These are phyloP conservation scores for Noctua pronuba DNA, from an alignment of 2,888 invertebrate genomes.

Conservation along the genomic window DNA sequence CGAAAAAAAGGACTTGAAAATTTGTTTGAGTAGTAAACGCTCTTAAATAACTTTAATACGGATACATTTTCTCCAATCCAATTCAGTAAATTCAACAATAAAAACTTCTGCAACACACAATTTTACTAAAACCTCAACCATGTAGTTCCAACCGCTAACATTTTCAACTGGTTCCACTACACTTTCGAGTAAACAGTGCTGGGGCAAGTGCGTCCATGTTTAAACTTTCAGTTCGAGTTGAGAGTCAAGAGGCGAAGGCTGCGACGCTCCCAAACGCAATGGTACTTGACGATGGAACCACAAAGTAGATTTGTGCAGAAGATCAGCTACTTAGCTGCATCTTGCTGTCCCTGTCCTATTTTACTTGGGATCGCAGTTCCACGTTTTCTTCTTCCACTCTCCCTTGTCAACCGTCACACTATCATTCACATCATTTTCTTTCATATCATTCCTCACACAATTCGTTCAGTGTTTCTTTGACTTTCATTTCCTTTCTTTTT, in stretches of 20 bases:
- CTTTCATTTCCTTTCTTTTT: too few species aligned
- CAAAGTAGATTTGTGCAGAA: neutral
- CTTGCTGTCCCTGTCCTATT: neutral
- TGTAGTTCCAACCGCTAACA: neutral
- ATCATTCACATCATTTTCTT: neutral
- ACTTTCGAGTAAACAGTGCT: slow-evolving; percentile 43
- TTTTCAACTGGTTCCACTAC: slow-evolving; percentile 35
- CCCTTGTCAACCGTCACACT: neutral
- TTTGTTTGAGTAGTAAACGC: too few species aligned
- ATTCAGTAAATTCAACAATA: neutral
- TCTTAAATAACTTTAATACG: neutral
- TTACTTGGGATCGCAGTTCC: neutral
- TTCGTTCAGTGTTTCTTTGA: too few species aligned
- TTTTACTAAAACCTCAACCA: slow-evolving; percentile 16
- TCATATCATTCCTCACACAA: neutral
- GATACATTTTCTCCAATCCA: neutral
- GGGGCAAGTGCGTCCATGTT: slow-evolving; percentile 49
- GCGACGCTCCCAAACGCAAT: slow-evolving; percentile 48
- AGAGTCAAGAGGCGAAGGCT: slow-evolving; percentile 51
- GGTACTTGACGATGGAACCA: slow-evolving; percentile 41
- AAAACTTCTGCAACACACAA: neutral
- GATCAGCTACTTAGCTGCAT: neutral
- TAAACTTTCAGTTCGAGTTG: slow-evolving; percentile 64
- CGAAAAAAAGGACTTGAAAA: too few species aligned
- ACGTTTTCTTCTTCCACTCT: neutral